Conservation (phyloP, 1,140 invertebrate species). For the Drosophila serrata region DNA sequence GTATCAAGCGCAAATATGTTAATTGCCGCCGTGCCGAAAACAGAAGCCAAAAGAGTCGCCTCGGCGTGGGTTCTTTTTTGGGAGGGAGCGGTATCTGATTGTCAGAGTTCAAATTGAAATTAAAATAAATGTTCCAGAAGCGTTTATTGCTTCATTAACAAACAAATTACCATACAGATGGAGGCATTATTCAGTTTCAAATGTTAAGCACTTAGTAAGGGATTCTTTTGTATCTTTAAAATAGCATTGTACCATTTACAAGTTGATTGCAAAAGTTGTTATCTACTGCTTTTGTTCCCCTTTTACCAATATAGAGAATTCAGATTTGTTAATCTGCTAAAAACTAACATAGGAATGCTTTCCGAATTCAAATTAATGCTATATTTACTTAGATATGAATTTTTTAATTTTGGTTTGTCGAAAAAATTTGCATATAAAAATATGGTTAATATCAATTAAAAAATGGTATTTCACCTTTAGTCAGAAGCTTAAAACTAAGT, state of each 20-base stretch:
- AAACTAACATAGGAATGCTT: too few relatives aligned
- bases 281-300: too few relatives aligned
- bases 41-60: slow-evolving; percentile 39
- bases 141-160: slow-evolving; percentile 53
- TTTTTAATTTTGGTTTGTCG: too few relatives aligned
- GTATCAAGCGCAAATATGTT: slow-evolving; percentile 54
- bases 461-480: too few relatives aligned
- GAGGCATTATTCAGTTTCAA: not conserved
- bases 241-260: not conserved
- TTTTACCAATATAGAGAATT: too few relatives aligned
- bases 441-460: too few relatives aligned
- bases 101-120: slow-evolving; percentile 46
- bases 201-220: not conserved
- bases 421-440: too few relatives aligned
- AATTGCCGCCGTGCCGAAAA: slow-evolving; percentile 48
- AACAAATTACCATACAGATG: slow-evolving; percentile 32
- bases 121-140: slow-evolving; percentile 44
- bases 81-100: slow-evolving; percentile 13
- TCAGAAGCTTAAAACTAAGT: too few relatives aligned
- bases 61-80: slow-evolving; percentile 1
- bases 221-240: not conserved
- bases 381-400: too few relatives aligned
- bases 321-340: too few relatives aligned
- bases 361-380: too few relatives aligned
- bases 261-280: too few relatives aligned